phyloP scores from a whole-genome alignment of 2,888 invertebrate species.

The Watsonalla binaria region DNA sequence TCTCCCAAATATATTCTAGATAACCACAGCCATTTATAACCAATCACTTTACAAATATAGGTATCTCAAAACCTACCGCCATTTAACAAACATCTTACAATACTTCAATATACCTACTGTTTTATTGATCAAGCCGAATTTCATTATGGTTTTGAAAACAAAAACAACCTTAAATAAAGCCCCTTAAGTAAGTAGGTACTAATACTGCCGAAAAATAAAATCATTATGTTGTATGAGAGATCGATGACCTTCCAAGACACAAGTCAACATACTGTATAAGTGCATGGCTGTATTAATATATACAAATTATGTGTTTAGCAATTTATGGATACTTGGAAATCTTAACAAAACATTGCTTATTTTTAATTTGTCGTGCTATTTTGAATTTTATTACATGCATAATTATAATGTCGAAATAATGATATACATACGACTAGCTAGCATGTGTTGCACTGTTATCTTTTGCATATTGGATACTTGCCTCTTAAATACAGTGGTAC shows the following conservation, averaged over 20 bases:
- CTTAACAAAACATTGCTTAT: not conserved
- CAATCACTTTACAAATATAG: no score
- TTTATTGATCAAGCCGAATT: not conserved
- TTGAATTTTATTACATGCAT: not conserved
- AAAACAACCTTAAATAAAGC: not conserved
- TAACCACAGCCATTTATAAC: no score
- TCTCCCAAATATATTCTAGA: no score
- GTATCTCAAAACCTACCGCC: no score
- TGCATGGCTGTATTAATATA: not conserved
- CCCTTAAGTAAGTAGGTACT: not conserved
- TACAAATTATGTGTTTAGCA: not conserved
- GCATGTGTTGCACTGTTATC: not conserved
- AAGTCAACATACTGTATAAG: conserved; percentile 1
- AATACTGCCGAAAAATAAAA: not conserved
- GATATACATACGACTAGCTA: not conserved
- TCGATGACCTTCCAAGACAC: not conserved
- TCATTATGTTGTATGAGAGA: not conserved
- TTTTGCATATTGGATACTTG: no score
- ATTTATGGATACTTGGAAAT: conserved; percentile 6
- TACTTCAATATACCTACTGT: no score
- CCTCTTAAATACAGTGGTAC: no score
- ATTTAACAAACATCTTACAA: no score
- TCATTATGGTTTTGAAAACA: not conserved
- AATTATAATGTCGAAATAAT: not conserved
- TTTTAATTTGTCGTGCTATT: not conserved